phyloP scores from a whole-genome alignment of 2,113 vertebrate genomes.

The Daubentonia madagascariensis region DNA sequence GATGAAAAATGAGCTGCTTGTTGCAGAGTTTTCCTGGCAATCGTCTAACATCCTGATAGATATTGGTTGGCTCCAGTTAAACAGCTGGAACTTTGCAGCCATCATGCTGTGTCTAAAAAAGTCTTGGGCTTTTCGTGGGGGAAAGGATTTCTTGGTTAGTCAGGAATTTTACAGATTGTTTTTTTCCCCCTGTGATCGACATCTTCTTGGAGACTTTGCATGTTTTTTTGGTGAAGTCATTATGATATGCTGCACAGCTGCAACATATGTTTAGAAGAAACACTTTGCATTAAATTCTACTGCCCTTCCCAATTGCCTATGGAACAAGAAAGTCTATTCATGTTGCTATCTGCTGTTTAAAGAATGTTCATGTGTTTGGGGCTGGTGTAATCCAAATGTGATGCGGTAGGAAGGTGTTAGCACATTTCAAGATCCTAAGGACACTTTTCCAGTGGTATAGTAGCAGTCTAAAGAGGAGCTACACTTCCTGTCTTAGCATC shows the following conservation, averaged over 20 bases:
- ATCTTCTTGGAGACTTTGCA: background rate
- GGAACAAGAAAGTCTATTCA: background rate
- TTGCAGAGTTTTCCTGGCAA: slow-evolving; percentile 34
- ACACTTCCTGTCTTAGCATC: background rate
- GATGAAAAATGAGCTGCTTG: slow-evolving; percentile 64
- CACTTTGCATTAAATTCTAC: background rate
- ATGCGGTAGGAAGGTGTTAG: background rate
- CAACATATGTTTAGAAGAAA: background rate
- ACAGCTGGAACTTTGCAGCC: slow-evolving; percentile 34
- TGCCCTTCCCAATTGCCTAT: background rate
- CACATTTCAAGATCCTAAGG: background rate
- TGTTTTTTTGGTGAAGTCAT: slow-evolving; percentile 7
- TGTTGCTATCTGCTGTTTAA: background rate
- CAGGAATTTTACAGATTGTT: background rate
- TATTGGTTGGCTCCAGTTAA: slow-evolving; percentile 11
- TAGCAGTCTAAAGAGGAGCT: background rate
- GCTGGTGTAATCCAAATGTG: background rate
- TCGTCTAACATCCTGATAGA: background rate
- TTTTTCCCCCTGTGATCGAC: background rate
- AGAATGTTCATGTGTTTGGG: background rate
- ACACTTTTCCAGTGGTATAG: background rate
- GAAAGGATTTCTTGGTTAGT: background rate
- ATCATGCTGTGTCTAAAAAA: background rate
- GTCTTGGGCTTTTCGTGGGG: background rate
- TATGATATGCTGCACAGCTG: background rate